Conservation (phyloP, 2,113 vertebrate species). For the Saguinus imperator region DNA sequence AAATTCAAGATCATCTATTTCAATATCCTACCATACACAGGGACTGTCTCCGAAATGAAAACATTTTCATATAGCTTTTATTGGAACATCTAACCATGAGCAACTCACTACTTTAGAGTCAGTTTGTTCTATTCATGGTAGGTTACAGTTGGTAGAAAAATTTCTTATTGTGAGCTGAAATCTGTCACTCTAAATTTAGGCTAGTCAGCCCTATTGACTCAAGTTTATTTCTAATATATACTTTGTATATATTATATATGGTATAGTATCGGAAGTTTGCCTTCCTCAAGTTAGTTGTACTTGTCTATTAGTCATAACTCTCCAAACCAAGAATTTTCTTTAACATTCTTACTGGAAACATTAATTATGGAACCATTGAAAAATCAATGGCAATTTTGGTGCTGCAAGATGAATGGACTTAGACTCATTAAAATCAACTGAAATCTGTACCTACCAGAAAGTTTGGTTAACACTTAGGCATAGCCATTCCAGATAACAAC, state of each 20-base stretch:
- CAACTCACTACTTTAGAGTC: background rate
- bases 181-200: conserved; percentile 8
- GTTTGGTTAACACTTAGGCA: background rate
- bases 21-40: background rate
- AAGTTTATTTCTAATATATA: background rate
- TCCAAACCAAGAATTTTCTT: background rate
- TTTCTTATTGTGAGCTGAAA: background rate
- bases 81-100: background rate
- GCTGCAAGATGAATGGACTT: background rate
- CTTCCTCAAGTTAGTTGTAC: background rate
- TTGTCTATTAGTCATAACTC: background rate
- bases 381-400: background rate
- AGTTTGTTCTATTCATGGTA: background rate
- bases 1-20: background rate
- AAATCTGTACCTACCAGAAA: background rate
- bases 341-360: background rate
- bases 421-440: background rate
- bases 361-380: background rate
- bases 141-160: background rate
- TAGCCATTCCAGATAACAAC: background rate
- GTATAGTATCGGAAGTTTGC: background rate
- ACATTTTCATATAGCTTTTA: background rate
- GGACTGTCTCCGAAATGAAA: background rate
- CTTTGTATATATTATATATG: background rate
- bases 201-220: background rate